Evolutionary conservation across 35 echinoderm and acorn worm species (phyloP).

Genomic region (Heliocidaris erythrogramma): DNA sequence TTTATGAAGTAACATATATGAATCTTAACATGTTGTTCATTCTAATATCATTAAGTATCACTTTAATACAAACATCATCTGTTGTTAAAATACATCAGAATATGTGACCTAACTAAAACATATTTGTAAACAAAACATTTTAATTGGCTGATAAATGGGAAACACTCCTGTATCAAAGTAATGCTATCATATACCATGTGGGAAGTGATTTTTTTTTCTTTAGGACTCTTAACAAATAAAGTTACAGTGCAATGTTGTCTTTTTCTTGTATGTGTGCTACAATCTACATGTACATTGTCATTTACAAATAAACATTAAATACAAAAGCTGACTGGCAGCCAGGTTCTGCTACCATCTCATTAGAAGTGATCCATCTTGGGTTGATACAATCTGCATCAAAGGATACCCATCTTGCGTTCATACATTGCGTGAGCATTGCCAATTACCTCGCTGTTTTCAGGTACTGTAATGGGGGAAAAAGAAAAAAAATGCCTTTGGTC

Average conservation of each 20-base stretch:
- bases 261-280: background rate
- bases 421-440: constrained; percentile 19
- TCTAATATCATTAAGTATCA: too few species aligned
- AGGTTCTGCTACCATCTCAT: background rate
- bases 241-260: background rate
- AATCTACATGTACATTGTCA: background rate
- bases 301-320: constrained; percentile 20
- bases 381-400: background rate
- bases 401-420: constrained; percentile 30
- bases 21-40: too few species aligned
- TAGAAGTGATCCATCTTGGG: background rate
- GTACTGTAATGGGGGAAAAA: background rate
- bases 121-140: background rate
- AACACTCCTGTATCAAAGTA: background rate
- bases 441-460: constrained; percentile 1
- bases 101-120: background rate
- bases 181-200: too few species aligned
- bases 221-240: background rate
- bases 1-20: too few species aligned
- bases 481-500: background rate
- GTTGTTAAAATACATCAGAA: background rate
- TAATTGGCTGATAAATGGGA: background rate
- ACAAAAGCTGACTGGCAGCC: background rate
- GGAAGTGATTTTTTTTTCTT: background rate
- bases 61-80: too few species aligned